Evolutionary conservation across 1,140 invertebrate species (phyloP).

Genomic region (Diorhabda sublineata): DNA sequence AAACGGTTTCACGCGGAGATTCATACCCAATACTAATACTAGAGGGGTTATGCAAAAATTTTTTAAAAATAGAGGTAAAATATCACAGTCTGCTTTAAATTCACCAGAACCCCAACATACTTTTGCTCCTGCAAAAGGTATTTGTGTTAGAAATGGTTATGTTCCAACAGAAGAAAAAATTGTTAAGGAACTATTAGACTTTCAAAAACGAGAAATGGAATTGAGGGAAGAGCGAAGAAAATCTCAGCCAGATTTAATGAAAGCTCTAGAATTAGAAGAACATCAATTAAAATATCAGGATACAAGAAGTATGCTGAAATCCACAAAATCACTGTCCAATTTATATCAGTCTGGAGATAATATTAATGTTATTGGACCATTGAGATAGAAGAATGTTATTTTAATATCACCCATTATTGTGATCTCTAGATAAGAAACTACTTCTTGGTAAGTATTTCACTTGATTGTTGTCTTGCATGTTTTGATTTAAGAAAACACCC

Average conservation of each 20-base stretch:
- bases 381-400: too few species aligned
- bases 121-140: slow-evolving; percentile 36
- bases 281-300: slow-evolving; percentile 26
- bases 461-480: too few species aligned
- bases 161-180: slow-evolving; percentile 44
- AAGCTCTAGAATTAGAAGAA: slow-evolving; percentile 31
- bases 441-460: neutral
- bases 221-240: slow-evolving; percentile 39
- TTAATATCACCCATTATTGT: neutral
- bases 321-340: slow-evolving; percentile 39
- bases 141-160: slow-evolving; percentile 39
- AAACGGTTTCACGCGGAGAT: slow-evolving; percentile 28
- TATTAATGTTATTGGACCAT: too few species aligned
- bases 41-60: slow-evolving; percentile 47
- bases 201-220: slow-evolving; percentile 39
- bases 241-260: slow-evolving; percentile 40
- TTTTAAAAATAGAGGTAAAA: slow-evolving; percentile 42
- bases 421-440: neutral
- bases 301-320: slow-evolving; percentile 27
- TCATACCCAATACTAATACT: slow-evolving; percentile 35
- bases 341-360: slow-evolving; percentile 23
- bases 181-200: slow-evolving; percentile 40
- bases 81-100: slow-evolving; percentile 22
- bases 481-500: too few species aligned
- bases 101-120: slow-evolving; percentile 22